These are phyloP conservation scores for Periophthalmodon schlosseri DNA, from an alignment of 2,113 vertebrate species.

Conservation along the genomic window DNA sequence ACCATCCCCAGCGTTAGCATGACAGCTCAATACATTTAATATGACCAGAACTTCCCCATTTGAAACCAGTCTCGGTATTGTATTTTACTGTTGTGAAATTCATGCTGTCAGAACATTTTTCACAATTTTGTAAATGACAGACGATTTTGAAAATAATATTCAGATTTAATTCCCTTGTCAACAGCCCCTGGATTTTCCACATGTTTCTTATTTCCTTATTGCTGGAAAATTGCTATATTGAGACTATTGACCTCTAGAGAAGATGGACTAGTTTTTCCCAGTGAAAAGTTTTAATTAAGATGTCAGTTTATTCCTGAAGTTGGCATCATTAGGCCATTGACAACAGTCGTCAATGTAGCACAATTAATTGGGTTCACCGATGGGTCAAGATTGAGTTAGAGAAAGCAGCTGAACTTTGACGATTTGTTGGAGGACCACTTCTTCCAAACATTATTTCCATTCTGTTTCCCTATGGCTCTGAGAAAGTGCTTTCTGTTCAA, in stretches of 20 bases:
- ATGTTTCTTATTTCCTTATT: background rate
- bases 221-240: background rate
- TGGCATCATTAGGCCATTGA: conserved; percentile 19
- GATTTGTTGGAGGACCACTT: background rate
- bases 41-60: background rate
- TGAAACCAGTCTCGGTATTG: background rate
- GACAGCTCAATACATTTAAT: background rate
- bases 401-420: background rate
- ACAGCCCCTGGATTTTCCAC: background rate
- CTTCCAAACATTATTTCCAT: background rate
- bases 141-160: too few relatives aligned
- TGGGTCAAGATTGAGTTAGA: background rate
- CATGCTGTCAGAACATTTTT: too few relatives aligned
- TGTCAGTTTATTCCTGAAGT: conserved; percentile 12
- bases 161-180: too few relatives aligned
- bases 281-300: conserved; percentile 5
- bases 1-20: too few relatives aligned
- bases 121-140: too few relatives aligned
- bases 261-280: background rate
- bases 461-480: background rate
- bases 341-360: conserved; percentile 13
- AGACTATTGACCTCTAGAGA: background rate
- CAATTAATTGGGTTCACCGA: conserved; percentile 25
- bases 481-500: background rate
- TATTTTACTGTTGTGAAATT: too few relatives aligned